These are phyloP conservation scores for Aricia artaxerxes DNA, from an alignment of 2,888 invertebrate species.

Conservation along the genomic window DNA sequence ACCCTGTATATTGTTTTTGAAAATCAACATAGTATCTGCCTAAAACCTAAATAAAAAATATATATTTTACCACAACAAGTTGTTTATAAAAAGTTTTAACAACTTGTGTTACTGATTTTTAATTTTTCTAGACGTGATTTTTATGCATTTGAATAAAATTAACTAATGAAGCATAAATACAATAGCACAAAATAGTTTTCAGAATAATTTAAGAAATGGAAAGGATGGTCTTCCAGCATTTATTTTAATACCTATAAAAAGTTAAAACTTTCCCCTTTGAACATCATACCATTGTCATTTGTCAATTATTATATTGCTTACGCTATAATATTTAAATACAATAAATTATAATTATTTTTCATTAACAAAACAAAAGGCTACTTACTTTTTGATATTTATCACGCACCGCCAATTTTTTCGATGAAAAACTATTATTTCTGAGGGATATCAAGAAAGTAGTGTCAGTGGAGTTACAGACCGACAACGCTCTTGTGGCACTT, in stretches of 20 bases:
- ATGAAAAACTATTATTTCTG: too few relatives aligned
- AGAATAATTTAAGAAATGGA: neutral
- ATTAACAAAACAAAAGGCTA: neutral
- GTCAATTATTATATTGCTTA: conserved; percentile 12
- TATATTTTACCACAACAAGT: neutral
- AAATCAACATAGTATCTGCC: neutral
- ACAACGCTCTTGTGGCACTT: too few relatives aligned
- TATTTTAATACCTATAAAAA: neutral
- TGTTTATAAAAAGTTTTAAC: neutral
- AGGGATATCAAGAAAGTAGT: too few relatives aligned
- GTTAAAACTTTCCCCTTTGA: neutral
- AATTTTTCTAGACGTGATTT: neutral
- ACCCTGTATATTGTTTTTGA: neutral
- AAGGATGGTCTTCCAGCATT: neutral
- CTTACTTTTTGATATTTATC: neutral
- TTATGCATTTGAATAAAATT: neutral
- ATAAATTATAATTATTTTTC: neutral
- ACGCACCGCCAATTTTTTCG: too few relatives aligned
- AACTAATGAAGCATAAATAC: neutral
- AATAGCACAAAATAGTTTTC: neutral
- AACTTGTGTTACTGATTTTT: neutral
- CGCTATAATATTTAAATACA: neutral
- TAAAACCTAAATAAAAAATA: neutral
- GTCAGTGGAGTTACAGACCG: too few relatives aligned
- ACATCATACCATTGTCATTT: conserved; percentile 11